These are phyloP conservation scores for Myotis daubentonii DNA, from an alignment of 2,797 vertebrate genomes.

Conservation along the genomic window DNA sequence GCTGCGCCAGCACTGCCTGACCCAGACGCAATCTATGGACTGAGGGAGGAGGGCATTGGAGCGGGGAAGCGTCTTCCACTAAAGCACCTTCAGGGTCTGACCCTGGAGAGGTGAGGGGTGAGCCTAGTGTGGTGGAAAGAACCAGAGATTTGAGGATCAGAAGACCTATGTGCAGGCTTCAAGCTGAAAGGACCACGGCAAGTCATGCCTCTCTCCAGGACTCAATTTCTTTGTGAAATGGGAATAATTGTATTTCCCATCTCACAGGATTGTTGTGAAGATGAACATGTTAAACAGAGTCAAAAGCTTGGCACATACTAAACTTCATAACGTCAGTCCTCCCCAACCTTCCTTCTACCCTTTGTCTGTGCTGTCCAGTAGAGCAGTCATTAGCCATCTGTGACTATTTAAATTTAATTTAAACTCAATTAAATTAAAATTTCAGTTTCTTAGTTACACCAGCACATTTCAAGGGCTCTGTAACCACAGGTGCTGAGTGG, in stretches of 20 bases:
- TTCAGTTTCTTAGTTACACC: background rate
- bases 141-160: background rate
- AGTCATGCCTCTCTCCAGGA: background rate
- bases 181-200: background rate
- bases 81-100: background rate
- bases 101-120: background rate
- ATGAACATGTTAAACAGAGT: background rate
- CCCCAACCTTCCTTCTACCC: background rate
- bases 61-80: background rate
- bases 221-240: background rate
- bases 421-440: constrained; percentile 9
- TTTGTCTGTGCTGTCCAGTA: background rate
- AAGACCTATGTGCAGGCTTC: background rate
- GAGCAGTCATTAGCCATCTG: background rate
- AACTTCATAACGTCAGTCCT: background rate
- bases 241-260: background rate
- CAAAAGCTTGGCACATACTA: background rate
- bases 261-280: background rate
- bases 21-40: fast-evolving
- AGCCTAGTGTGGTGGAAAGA: background rate
- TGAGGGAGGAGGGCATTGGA: fast-evolving
- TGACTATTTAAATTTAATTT: constrained; percentile 1
- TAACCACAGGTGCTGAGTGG: background rate
- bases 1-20: background rate
- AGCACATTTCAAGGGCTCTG: background rate